Base-by-base conservation (phyloP, 2,797 vertebrate species). In the Rhynchonycteris naso region DNA sequence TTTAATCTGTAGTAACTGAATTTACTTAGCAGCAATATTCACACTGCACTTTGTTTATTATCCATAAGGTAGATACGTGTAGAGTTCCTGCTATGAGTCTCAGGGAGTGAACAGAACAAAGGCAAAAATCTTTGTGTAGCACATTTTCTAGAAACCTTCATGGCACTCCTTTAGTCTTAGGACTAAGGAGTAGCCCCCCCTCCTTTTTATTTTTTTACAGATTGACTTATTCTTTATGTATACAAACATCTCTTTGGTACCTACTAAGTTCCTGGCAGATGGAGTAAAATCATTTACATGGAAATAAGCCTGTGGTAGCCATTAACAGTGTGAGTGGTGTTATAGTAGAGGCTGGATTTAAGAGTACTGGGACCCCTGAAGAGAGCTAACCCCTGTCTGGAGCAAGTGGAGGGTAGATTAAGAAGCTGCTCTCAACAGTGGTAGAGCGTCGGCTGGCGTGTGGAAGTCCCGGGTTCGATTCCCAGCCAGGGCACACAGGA, bases 21-120 rank as follows among this genome's bases (percentile, higher is more conserved):
- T 95, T 97, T 90, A 92, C 58, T 84, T 88, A 74, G 19, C 50
- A 86, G 54, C 81, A 52, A 33, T 63, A 76, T 78, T 91, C 85
- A 93, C 35, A 61, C 10, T 33, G 8, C 50, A 83, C 56, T 86
- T 92, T 92, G 80, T 81, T 88, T 35, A 69, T 84, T 79, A 82
- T 95, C 92, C 66, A 28, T 83, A 85, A 24, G 82, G 38, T 80
- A 90, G 93, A 63, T 91, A 92, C 16, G 33, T 75, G 26, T 79
- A 81, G 59, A 75, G 18, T 58, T 79, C 28, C 61, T 85, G 50
- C 35, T 75, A 1, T 61, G 74, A 91, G n/a, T 76, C 28, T 93
- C 26, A 52, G 71, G 30, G 47, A 86, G 38, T 76, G 74, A 95
- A 84, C 9, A 54, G 16, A 72, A 63, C 28, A 93, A 93, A 91